A percentile compares a stretch with the other conserved stretches of the same genome.
phyloP scores from a whole-genome alignment of 2,888 invertebrate genomes.

The Ryuthela nishihirai region DNA sequence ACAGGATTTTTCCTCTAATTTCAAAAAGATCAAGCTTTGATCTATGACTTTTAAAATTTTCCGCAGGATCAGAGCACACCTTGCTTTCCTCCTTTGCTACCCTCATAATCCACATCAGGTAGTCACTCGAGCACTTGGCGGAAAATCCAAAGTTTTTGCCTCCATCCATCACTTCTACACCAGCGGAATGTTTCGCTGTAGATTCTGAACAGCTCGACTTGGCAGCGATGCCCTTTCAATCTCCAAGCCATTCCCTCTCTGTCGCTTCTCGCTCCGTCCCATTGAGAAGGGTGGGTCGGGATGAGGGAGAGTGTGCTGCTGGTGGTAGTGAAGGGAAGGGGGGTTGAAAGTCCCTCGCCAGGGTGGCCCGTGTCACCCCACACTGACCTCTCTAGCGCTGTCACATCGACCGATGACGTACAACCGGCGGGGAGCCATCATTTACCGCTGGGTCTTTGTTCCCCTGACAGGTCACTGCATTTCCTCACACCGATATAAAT shows the following conservation, averaged over 20 bases:
- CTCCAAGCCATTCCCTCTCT: not conserved
- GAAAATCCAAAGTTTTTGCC: not conserved
- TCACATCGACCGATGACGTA: conserved; percentile 19
- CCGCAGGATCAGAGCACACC: too few species aligned
- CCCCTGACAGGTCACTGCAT: conserved; percentile 16
- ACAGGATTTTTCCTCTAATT: too few species aligned
- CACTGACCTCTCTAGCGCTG: not conserved
- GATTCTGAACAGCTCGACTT: not conserved
- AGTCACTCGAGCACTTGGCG: too few species aligned
- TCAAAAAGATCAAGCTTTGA: too few species aligned
- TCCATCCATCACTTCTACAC: conserved; percentile 1
- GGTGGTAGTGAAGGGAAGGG: not conserved
- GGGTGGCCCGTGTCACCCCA: not conserved
- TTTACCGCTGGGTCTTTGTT: conserved; percentile 31
- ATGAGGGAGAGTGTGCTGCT: too few species aligned
- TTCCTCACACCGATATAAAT: not conserved
- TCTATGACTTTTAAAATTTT: too few species aligned
- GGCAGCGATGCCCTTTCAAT: not conserved
- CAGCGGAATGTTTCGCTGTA: not conserved
- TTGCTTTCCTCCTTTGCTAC: too few species aligned
- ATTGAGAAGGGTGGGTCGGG: not conserved
- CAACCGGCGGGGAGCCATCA: conserved; percentile 29
- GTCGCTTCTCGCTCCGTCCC: not conserved
- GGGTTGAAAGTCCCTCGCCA: not conserved
- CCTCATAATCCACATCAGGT: too few species aligned